Evolutionary conservation across 2,888 invertebrate genomes (phyloP), one percentile per base, ranked within the genome.

Genomic region (Rotaria sp.): DNA sequence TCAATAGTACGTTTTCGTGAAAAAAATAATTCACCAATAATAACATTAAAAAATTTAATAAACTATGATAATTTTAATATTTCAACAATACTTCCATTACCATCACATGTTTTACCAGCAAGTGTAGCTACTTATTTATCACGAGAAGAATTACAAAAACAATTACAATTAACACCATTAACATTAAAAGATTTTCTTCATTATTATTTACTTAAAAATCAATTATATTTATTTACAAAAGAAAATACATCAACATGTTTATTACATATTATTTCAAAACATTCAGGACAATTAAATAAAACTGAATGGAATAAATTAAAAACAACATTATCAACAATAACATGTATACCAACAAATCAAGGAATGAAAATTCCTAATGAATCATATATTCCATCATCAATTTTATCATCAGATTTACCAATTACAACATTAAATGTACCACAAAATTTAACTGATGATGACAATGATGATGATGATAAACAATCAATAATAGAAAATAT

Each of bases 361-460:
- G 41, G 41, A 80, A 80, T 80, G 80, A 80, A 80, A 80, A 45
- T 80, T 21, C 80, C 80, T 2, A 45, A 80, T 80, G 80, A 80
- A 80, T 80, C 80, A 10, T 80, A 80, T 45, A n/a, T 80, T 13
- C 80, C 80, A 41, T 80, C 80, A 26, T 11, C 41, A 26, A 45
- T 80, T 0, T 15, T 80, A 45, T 80, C 80, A 18, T 45, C 80
- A 26, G 41, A 41, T 45, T 11, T 80, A n/a, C 45, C 80, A 1
- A 18, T 45, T n/a, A 45, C 45, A 21, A 80, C 80, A 45, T 80
- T 80, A 45, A 80, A 80, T n/a, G 45, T 80, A 10, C 26, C n/a
- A n/a, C 45, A 45, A 80, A 80, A n/a, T 80, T 3, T n/a, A 4
- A 80, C 11, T 80, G 45, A 45, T 4, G 80, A 80, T 10, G 45